Evolutionary conservation across 2,888 invertebrate species (phyloP).

Genomic region (Hypomecis punctinalis): DNA sequence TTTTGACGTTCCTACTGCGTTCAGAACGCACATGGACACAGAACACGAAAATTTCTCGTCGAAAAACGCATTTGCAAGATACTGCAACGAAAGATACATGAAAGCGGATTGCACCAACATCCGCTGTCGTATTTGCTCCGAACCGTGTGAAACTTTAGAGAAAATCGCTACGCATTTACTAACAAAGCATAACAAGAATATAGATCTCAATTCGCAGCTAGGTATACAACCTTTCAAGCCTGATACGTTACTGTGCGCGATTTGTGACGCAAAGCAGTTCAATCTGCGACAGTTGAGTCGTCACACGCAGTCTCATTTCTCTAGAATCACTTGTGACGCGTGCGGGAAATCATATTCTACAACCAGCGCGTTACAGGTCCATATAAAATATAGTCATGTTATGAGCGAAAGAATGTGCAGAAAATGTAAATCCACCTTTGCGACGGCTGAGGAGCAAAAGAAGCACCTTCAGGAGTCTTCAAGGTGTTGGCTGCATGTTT

Average conservation of each 20-base stretch:
- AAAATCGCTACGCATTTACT: slow-evolving; percentile 65
- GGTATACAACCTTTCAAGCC: slow-evolving; percentile 73
- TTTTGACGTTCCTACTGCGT: slow-evolving; percentile 63
- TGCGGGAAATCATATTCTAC: slow-evolving; percentile 76
- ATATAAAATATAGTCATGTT: slow-evolving; percentile 65
- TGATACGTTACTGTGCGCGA: slow-evolving; percentile 63
- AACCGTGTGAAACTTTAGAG: slow-evolving; percentile 56
- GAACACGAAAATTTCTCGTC: slow-evolving; percentile 69
- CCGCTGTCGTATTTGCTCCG: slow-evolving; percentile 66
- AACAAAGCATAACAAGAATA: slow-evolving; percentile 58
- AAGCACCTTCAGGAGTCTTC: slow-evolving; percentile 61
- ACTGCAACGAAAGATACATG: slow-evolving; percentile 69
- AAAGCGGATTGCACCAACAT: slow-evolving; percentile 74
- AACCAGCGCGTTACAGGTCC: slow-evolving; percentile 64
- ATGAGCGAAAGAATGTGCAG: slow-evolving; percentile 66
- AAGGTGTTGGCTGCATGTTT: slow-evolving; percentile 71
- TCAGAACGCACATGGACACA: slow-evolving; percentile 69
- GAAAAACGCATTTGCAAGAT: slow-evolving; percentile 64
- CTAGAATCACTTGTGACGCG: slow-evolving; percentile 71
- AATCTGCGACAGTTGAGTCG: slow-evolving; percentile 69
- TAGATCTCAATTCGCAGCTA: slow-evolving; percentile 58
- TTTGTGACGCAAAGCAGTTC: slow-evolving; percentile 63
- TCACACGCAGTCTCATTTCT: slow-evolving; percentile 72
- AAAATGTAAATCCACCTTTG: slow-evolving; percentile 69
- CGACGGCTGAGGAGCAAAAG: slow-evolving; percentile 61